Base-by-base conservation (phyloP, 2,797 vertebrate species). In the Xenopus petersii region DNA sequence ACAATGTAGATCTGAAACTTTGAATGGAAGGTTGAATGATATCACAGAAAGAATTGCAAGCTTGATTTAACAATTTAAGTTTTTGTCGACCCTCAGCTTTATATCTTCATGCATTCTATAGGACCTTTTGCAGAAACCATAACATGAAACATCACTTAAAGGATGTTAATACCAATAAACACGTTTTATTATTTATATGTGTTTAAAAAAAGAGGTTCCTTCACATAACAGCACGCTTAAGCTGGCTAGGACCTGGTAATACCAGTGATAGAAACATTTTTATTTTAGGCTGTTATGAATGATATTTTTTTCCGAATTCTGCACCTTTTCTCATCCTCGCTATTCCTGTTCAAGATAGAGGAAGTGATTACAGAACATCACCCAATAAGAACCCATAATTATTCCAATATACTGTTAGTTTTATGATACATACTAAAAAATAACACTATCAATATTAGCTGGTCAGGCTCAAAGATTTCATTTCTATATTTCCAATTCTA, bases 371-470 rank as follows among this genome's bases (percentile, higher is more conserved):
- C 49, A 21, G 36, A 67, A 67, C 51, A 64, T 69, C 21, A n/a
- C 42, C 21, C 65, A 68, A 69, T 68, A 60, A 59, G 58, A 65
- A 46, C 65, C 51, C 58, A 63, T 66, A 79, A 79, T 79, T 74
- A 79, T 66, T 74, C 66, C 71, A 58, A 73, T 79, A 74, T 79
- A 64, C 66, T 71, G 74, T 79, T 74, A 74, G 66, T 66, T 79
- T 79, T 74, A 64, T 74, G 71, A 70, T 73, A 74, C 61, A 54
- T 59, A 60, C 58, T 74, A 79, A 74, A 69, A 74, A 74, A 79
- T 58, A 79, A 75, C 71, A 60, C 76, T 66, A 79, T 79, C 71
- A 74, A 61, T 79, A 79, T 74, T 69, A 65, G 71, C 70, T 69
- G 75, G 65, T 73, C 71, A 51, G 46, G 66, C 71, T 74, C 60